phyloP scores from a whole-genome alignment of 2,888 invertebrate species.

The Clanis bilineata region DNA sequence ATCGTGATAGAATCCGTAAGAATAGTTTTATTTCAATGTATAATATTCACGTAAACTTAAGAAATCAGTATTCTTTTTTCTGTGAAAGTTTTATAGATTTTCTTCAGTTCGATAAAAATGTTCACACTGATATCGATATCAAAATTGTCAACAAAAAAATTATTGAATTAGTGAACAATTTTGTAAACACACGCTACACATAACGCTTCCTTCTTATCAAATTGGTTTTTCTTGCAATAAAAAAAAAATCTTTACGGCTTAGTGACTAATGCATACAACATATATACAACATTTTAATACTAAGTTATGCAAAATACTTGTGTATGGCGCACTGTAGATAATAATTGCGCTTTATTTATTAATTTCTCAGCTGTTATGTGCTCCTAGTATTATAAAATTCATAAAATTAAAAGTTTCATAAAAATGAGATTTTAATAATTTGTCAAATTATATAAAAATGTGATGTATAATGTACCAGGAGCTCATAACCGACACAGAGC shows the following conservation, averaged over 20 bases:
- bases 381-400: conserved; percentile 29
- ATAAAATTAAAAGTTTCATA: too few relatives aligned
- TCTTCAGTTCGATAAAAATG: not conserved
- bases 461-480: conserved; percentile 27
- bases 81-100: too few relatives aligned
- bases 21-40: too few relatives aligned
- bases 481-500: conserved; percentile 29
- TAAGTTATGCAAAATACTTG: conserved; percentile 20
- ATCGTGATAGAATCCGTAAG: too few relatives aligned
- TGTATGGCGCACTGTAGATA: conserved; percentile 46
- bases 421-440: too few relatives aligned
- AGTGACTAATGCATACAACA: conserved; percentile 37
- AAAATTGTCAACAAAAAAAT: not conserved
- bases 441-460: too few relatives aligned
- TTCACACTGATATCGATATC: too few relatives aligned
- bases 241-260: conserved; percentile 22
- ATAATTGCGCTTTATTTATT: conserved; percentile 32
- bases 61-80: too few relatives aligned
- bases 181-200: not conserved
- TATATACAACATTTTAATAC: too few relatives aligned
- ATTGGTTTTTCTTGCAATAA: not conserved
- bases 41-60: too few relatives aligned
- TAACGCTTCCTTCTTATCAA: conserved; percentile 1
- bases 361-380: conserved; percentile 32
- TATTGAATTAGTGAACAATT: not conserved